phyloP scores from a whole-genome alignment of 2,888 invertebrate species.

The Trilocha varians region DNA sequence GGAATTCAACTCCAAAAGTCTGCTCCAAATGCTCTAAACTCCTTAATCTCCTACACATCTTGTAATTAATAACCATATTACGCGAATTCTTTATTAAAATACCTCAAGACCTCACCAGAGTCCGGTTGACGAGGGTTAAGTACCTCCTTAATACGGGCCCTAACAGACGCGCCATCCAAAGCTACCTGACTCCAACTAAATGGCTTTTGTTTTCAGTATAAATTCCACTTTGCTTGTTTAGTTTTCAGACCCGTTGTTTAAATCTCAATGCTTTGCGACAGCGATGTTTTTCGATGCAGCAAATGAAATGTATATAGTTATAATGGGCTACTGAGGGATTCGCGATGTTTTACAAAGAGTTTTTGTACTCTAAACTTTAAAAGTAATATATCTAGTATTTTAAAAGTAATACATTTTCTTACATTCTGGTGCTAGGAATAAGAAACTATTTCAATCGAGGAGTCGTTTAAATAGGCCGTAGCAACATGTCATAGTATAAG shows the following conservation, averaged over 20 bases:
- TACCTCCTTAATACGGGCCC: conserved; percentile 16
- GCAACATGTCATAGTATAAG: no score
- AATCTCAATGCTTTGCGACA: conserved; percentile 5
- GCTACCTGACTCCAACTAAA: conserved; percentile 32
- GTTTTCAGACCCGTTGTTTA: conserved; percentile 12
- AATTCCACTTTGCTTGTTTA: conserved; percentile 28
- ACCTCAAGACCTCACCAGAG: conserved; percentile 3
- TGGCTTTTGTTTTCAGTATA: conserved; percentile 35
- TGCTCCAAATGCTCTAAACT: no score
- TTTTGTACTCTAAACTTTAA: no score
- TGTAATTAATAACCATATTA: neutral
- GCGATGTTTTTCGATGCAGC: conserved; percentile 4
- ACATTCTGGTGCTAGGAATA: no score
- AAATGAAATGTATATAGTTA: neutral
- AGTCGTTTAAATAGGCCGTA: no score
- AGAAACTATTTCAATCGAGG: no score
- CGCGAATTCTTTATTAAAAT: neutral
- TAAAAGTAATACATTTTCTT: no score
- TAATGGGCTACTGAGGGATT: no score
- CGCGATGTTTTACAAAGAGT: no score
- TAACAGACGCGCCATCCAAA: conserved; percentile 21
- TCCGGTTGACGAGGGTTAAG: neutral
- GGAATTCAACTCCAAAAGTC: no score
- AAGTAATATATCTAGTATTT: no score
- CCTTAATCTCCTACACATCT: no score